These are phyloP conservation scores for Thysanoteuthis rhombus DNA, from an alignment of 2,888 invertebrate genomes.

Conservation along the genomic window DNA sequence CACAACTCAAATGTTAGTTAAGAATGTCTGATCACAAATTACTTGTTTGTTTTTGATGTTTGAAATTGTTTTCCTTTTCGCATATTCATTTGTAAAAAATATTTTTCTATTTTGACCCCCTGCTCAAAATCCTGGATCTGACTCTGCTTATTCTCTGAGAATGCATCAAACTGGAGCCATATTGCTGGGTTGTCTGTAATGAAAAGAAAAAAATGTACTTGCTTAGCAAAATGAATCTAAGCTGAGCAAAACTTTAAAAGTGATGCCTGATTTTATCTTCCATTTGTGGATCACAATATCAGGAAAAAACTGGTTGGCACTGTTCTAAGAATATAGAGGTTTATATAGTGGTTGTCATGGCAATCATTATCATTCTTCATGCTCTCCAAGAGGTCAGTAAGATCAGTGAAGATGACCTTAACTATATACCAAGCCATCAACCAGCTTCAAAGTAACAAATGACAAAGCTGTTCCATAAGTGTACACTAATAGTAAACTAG, in stretches of 20 bases:
- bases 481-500: background rate
- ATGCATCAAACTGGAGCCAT: background rate
- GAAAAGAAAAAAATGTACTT: background rate
- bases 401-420: background rate
- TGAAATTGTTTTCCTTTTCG: too few species aligned
- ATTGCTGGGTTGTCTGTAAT: background rate
- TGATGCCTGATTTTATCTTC: background rate
- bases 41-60: too few species aligned
- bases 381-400: background rate
- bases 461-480: background rate
- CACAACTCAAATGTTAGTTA: too few species aligned
- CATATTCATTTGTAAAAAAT: too few species aligned
- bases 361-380: background rate
- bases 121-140: too few species aligned
- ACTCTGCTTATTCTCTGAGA: background rate
- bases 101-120: too few species aligned
- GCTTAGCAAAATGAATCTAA: background rate
- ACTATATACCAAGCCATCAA: background rate
- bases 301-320: background rate
- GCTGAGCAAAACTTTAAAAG: background rate
- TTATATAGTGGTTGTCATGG: background rate
- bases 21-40: too few species aligned
- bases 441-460: background rate
- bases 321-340: background rate
- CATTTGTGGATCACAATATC: background rate